Conservation (phyloP, 2,113 vertebrate species). For the Thalassoma bifasciatum region DNA sequence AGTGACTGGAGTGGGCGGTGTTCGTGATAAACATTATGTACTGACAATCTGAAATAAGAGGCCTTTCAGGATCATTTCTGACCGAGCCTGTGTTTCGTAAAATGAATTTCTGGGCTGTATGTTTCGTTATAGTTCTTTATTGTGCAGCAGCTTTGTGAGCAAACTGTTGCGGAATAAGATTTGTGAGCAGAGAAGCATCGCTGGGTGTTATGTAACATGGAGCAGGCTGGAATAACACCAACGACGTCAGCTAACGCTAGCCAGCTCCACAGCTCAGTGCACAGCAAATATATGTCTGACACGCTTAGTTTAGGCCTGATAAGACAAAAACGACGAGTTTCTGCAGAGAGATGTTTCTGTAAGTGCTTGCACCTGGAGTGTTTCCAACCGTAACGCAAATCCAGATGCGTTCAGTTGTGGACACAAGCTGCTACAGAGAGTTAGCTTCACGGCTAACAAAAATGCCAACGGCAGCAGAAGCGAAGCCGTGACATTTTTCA, state of each 20-base stretch:
- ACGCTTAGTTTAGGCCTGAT: rapidly evolving
- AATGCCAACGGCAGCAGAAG: conserved; percentile 28
- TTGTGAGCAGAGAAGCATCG: conserved; percentile 6
- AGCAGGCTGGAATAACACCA: conserved; percentile 23
- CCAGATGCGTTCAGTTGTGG: conserved; percentile 22
- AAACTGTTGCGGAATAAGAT: background rate
- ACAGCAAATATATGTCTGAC: background rate
- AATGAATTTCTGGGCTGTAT: background rate
- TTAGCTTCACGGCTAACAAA: conserved; percentile 62
- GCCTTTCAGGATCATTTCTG: background rate
- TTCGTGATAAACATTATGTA: background rate
- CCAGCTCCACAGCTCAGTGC: background rate
- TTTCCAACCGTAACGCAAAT: background rate
- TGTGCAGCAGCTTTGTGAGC: background rate
- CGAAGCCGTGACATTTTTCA: conserved; percentile 31
- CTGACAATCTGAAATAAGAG: background rate
- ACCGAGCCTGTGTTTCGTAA: background rate
- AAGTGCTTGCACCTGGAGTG: background rate
- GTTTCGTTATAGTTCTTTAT: background rate
- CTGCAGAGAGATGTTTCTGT: background rate
- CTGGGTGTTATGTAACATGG: conserved; percentile 64
- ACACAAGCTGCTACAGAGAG: conserved; percentile 37
- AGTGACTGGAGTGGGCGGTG: conserved; percentile 27
- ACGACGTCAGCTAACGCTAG: conserved; percentile 51
- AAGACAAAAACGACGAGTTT: background rate